Evolutionary conservation across 1,140 invertebrate genomes (phyloP).

Genomic region (Drosophila hydei): DNA sequence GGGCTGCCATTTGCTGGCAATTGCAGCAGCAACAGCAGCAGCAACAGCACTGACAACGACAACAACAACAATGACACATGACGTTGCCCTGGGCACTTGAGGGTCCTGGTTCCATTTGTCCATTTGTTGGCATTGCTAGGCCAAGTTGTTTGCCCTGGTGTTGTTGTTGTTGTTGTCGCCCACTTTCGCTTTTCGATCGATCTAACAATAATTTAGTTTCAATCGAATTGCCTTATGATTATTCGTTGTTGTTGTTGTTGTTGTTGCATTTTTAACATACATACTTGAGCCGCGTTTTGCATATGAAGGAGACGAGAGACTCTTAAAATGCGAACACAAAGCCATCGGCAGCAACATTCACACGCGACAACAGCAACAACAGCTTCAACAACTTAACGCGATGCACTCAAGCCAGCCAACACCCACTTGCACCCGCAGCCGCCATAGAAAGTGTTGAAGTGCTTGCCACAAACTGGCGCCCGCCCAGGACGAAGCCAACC

Average conservation of each 20-base stretch:
- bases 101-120: constrained; percentile 50
- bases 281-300: constrained; percentile 61
- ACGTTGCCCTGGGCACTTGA: constrained; percentile 71
- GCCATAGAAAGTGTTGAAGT: constrained; percentile 16
- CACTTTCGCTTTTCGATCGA: constrained; percentile 77
- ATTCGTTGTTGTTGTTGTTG: constrained; percentile 43
- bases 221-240: constrained; percentile 66
- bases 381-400: constrained; percentile 15
- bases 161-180: constrained; percentile 34
- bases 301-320: constrained; percentile 42
- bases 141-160: constrained; percentile 46
- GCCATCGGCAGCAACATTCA: constrained; percentile 3
- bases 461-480: constrained; percentile 41
- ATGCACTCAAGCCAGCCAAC: neutral
- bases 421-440: neutral
- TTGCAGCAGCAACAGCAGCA: constrained; percentile 31
- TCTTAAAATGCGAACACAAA: constrained; percentile 28
- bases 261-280: constrained; percentile 49
- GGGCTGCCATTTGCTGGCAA: constrained; percentile 38
- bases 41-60: constrained; percentile 13
- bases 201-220: constrained; percentile 80
- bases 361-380: constrained; percentile 32
- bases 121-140: constrained; percentile 61
- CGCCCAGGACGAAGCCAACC: constrained; percentile 24
- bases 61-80: constrained; percentile 31